These are phyloP conservation scores for Mycetomoellerius zeteki DNA, from an alignment of 1,140 invertebrate genomes.

Conservation along the genomic window DNA sequence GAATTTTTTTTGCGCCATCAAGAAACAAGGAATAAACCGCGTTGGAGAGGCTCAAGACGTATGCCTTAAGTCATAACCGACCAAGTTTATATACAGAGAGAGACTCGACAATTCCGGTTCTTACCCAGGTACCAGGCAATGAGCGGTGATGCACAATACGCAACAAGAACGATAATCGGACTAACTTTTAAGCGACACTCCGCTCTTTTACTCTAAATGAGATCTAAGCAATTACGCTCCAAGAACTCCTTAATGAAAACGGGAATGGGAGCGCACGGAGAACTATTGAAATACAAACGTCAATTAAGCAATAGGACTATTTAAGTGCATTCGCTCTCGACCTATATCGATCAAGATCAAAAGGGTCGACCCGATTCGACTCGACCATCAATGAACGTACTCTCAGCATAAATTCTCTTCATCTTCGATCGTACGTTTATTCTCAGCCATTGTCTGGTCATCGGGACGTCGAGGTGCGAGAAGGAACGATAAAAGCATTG, in stretches of 20 bases:
- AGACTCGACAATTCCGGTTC: constrained; percentile 10
- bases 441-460: background rate
- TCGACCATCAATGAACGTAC: constrained; percentile 12
- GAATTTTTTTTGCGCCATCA: background rate
- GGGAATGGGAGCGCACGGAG: constrained; percentile 13
- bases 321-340: constrained; percentile 31
- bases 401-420: constrained; percentile 30
- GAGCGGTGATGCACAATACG: background rate
- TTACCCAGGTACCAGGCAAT: constrained; percentile 6
- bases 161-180: constrained; percentile 50
- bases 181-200: constrained; percentile 60
- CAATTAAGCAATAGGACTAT: constrained; percentile 43
- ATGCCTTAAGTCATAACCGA: constrained; percentile 40
- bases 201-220: constrained; percentile 51
- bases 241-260: constrained; percentile 31
- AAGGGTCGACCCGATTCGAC: constrained; percentile 17
- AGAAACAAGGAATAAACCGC: background rate
- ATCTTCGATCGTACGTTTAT: constrained; percentile 26
- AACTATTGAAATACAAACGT: constrained; percentile 60
- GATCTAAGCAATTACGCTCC: constrained; percentile 49
- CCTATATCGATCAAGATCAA: constrained; percentile 50
- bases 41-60: constrained; percentile 1
- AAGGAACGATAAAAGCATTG: constrained; percentile 39
- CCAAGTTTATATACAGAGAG: constrained; percentile 2
- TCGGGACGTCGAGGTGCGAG: constrained; percentile 25